phyloP scores from a whole-genome alignment of 2,113 vertebrate species.

The Sula dactylatra region DNA sequence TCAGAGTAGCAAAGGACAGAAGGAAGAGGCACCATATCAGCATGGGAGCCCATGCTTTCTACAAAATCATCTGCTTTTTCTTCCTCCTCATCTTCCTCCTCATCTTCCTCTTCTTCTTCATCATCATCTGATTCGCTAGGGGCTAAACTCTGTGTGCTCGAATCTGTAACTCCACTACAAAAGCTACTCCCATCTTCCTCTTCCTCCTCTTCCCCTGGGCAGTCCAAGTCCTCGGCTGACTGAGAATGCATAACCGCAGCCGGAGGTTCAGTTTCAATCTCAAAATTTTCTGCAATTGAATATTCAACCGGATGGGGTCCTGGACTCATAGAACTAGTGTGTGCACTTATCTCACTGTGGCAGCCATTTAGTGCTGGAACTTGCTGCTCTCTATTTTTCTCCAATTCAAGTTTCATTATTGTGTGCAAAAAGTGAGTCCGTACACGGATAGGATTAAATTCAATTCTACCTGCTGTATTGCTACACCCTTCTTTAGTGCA shows the following conservation, averaged over 20 bases:
- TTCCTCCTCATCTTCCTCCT: slow-evolving; percentile 79
- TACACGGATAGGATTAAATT: slow-evolving; percentile 98
- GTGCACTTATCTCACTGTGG: slow-evolving; percentile 79
- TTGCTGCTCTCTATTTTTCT: slow-evolving; percentile 95
- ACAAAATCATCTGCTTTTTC: slow-evolving; percentile 84
- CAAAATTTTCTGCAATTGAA: slow-evolving; percentile 83
- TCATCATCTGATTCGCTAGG: slow-evolving; percentile 95
- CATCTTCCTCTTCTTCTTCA: slow-evolving; percentile 81
- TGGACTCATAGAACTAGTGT: slow-evolving; percentile 78
- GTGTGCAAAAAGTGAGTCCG: slow-evolving; percentile 99
- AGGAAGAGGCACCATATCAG: slow-evolving; percentile 84
- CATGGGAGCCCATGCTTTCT: slow-evolving; percentile 69
- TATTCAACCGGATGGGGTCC: slow-evolving; percentile 86
- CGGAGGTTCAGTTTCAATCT: slow-evolving; percentile 81
- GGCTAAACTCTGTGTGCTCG: slow-evolving; percentile 94
- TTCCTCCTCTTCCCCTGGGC: slow-evolving; percentile 87
- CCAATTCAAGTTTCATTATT: slow-evolving; percentile 98
- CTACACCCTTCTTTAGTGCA: slow-evolving; percentile 98
- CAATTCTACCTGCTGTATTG: slow-evolving; percentile 94
- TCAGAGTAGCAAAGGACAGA: slow-evolving; percentile 91
- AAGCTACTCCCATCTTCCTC: slow-evolving; percentile 95
- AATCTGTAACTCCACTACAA: slow-evolving; percentile 94
- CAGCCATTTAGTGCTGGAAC: slow-evolving; percentile 83
- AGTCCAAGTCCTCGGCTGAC: slow-evolving; percentile 84
- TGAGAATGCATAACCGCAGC: slow-evolving; percentile 87